Percentiles rank a stretch among this genome's conserved stretches.
These are phyloP conservation scores for Apogon hyalosoma DNA, from an alignment of 2,797 vertebrate genomes.

Conservation along the genomic window DNA sequence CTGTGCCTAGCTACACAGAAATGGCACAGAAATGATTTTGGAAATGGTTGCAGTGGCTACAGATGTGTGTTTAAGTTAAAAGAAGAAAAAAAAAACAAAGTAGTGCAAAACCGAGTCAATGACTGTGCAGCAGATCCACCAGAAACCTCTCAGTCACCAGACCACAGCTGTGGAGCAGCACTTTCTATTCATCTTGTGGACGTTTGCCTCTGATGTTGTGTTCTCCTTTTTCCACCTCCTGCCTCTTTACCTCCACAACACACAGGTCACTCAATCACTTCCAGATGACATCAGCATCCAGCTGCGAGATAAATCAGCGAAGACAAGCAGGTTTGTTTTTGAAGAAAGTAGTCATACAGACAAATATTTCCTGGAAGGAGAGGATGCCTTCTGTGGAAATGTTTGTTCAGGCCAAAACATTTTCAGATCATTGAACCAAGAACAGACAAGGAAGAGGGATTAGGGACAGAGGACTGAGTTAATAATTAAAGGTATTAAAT, in stretches of 20 bases:
- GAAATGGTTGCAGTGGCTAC: too few species aligned
- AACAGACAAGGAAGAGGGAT: not conserved
- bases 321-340: constrained; percentile 51
- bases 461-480: not conserved
- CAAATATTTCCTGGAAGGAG: constrained; percentile 60
- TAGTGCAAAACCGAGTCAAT: too few species aligned
- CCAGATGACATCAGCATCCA: constrained; percentile 52
- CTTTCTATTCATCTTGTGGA: not conserved
- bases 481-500: not conserved
- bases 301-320: constrained; percentile 52
- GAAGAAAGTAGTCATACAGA: constrained; percentile 41
- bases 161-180: constrained; percentile 1
- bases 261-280: constrained; percentile 42
- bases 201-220: not conserved
- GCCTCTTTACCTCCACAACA: constrained; percentile 2
- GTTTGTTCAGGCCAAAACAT: constrained; percentile 40
- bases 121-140: not conserved
- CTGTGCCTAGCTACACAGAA: too few species aligned
- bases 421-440: constrained; percentile 41
- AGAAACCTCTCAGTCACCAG: not conserved
- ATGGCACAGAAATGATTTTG: too few species aligned
- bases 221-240: constrained; percentile 11
- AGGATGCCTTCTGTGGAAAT: constrained; percentile 39
- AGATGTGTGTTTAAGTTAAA: too few species aligned
- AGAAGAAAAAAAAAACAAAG: too few species aligned